These are phyloP conservation scores for Panopea generosa DNA, from an alignment of 2,888 invertebrate genomes.

Conservation along the genomic window DNA sequence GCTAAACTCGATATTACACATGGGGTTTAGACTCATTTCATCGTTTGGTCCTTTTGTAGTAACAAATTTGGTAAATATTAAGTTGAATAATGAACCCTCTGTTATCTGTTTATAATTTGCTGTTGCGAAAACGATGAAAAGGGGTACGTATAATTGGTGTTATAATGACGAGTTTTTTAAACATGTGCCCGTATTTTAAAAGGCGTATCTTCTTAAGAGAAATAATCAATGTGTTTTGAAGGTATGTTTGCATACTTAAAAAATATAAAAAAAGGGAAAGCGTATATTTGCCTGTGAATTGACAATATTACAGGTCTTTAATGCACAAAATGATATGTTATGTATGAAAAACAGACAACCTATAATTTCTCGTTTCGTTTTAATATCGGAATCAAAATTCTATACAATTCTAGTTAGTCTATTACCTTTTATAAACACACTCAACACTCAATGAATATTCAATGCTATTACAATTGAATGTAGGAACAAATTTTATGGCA, in stretches of 20 bases:
- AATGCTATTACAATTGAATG: no score
- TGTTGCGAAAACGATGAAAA: constrained; percentile 20
- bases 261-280: constrained; percentile 22
- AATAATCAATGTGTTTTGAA: constrained; percentile 27
- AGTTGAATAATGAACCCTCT: constrained; percentile 27
- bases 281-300: constrained; percentile 10
- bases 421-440: no score
- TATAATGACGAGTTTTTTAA: constrained; percentile 39
- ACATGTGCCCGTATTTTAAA: constrained; percentile 41
- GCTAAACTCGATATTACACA: constrained; percentile 32
- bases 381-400: constrained; percentile 4
- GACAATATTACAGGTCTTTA: constrained; percentile 11
- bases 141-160: constrained; percentile 47
- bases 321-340: constrained; percentile 12
- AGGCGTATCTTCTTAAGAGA: constrained; percentile 19
- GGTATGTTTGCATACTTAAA: constrained; percentile 27
- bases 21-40: constrained; percentile 18
- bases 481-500: no score
- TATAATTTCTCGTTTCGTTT: constrained; percentile 27
- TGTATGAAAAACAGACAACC: constrained; percentile 29
- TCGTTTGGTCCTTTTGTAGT: constrained; percentile 36
- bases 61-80: constrained; percentile 15
- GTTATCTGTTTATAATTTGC: constrained; percentile 27
- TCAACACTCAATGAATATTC: no score
- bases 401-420: constrained; percentile 4